Conservation (phyloP, 2,888 invertebrate species). For the Ectropis crepuscularia region DNA sequence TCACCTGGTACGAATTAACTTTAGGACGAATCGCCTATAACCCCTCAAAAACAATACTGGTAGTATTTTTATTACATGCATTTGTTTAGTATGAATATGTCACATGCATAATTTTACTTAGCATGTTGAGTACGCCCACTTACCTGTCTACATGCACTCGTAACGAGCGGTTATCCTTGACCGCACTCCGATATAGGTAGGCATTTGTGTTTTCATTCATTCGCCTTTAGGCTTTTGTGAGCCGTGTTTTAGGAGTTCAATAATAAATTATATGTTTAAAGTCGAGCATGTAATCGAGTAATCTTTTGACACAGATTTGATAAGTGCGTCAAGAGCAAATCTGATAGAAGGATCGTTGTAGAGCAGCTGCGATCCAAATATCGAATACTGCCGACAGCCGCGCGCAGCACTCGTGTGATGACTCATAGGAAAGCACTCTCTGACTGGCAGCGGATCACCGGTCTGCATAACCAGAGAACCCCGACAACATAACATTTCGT, state of each 20-base stretch:
- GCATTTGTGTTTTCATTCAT: slow-evolving; percentile 69
- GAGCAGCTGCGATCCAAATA: slow-evolving; percentile 24
- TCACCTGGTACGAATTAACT: too few relatives aligned
- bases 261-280: not conserved
- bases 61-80: slow-evolving; percentile 30
- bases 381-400: slow-evolving; percentile 35
- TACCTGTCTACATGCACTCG: slow-evolving; percentile 45
- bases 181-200: slow-evolving; percentile 57
- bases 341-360: slow-evolving; percentile 5
- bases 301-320: slow-evolving; percentile 18
- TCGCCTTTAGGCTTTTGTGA: slow-evolving; percentile 24
- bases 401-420: slow-evolving; percentile 39
- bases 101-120: slow-evolving; percentile 42
- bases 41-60: too few relatives aligned
- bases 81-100: slow-evolving; percentile 21
- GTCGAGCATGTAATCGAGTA: slow-evolving; percentile 6
- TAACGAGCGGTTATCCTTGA: slow-evolving; percentile 74
- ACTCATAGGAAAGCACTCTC: slow-evolving; percentile 39
- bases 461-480: slow-evolving; percentile 46
- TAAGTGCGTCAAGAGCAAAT: slow-evolving; percentile 10
- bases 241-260: not conserved
- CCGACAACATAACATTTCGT: slow-evolving; percentile 46
- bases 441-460: slow-evolving; percentile 43
- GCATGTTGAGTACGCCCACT: slow-evolving; percentile 31
- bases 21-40: too few relatives aligned